Conservation (phyloP, 2,113 vertebrate genomes). For the Cheirogaleus medius region DNA sequence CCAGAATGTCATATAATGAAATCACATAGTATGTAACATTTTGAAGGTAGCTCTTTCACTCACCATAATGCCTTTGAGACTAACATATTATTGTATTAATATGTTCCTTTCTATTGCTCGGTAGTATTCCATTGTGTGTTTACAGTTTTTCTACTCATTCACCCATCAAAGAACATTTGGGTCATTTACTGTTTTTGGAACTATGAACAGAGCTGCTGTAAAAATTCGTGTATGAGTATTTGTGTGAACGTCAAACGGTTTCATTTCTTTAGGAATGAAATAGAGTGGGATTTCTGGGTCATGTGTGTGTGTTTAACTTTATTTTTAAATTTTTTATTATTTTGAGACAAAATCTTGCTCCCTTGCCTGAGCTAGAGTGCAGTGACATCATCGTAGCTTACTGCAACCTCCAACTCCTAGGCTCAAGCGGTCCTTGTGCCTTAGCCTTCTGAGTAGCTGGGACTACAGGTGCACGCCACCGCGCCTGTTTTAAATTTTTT, state of each 20-base stretch:
- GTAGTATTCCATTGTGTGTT: background rate
- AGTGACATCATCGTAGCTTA: too few species aligned
- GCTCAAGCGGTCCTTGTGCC: too few species aligned
- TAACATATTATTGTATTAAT: background rate
- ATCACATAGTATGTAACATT: background rate
- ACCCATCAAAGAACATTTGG: background rate
- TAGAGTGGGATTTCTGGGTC: background rate
- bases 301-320: background rate
- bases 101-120: background rate
- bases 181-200: background rate
- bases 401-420: too few species aligned
- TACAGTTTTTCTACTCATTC: background rate
- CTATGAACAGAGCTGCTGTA: background rate
- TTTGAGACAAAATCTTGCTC: too few species aligned
- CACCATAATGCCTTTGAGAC: background rate
- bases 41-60: background rate
- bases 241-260: background rate
- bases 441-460: too few species aligned
- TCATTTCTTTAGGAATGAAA: slow-evolving; percentile 3
- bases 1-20: background rate
- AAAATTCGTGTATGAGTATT: background rate
- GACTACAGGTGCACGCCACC: too few species aligned
- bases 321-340: too few species aligned
- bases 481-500: too few species aligned
- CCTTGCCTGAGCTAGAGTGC: too few species aligned